phyloP scores from a whole-genome alignment of 2,113 vertebrate genomes.

The Mastomys natalensis region DNA sequence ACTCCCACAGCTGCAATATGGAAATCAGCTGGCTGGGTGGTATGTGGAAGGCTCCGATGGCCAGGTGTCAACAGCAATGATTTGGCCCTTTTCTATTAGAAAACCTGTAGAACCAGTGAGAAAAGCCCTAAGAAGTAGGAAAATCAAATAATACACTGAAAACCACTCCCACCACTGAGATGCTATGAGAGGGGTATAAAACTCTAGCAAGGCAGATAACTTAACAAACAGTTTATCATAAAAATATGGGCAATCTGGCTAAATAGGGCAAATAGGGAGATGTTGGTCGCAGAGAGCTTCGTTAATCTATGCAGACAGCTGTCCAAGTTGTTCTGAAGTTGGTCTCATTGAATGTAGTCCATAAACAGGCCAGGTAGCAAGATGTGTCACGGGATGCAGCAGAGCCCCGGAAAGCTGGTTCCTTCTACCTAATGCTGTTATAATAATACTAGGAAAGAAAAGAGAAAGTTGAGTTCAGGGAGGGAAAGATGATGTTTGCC shows the following conservation, averaged over 20 bases:
- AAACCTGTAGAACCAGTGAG: neutral
- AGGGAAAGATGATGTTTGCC: too few relatives aligned
- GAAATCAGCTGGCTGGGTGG: neutral
- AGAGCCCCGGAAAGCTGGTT: too few relatives aligned
- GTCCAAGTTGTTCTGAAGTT: too few relatives aligned
- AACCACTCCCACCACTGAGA: neutral
- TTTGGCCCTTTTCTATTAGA: neutral
- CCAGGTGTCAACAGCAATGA: neutral
- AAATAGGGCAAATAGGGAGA: neutral
- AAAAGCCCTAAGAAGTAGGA: neutral
- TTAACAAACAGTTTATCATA: too few relatives aligned
- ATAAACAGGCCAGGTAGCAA: too few relatives aligned
- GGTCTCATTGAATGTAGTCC: too few relatives aligned
- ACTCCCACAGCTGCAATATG: neutral
- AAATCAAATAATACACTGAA: neutral
- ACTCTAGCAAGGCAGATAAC: neutral
- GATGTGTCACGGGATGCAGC: too few relatives aligned
- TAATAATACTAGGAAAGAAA: too few relatives aligned
- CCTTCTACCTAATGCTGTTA: too few relatives aligned
- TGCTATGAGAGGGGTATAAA: neutral
- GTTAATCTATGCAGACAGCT: too few relatives aligned
- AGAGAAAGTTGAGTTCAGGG: too few relatives aligned
- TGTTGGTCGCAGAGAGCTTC: rapidly evolving
- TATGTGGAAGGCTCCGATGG: neutral
- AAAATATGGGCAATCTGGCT: too few relatives aligned